These are phyloP conservation scores for Ommatoiulus sabulosus DNA, from an alignment of 2,888 invertebrate genomes.

Conservation along the genomic window DNA sequence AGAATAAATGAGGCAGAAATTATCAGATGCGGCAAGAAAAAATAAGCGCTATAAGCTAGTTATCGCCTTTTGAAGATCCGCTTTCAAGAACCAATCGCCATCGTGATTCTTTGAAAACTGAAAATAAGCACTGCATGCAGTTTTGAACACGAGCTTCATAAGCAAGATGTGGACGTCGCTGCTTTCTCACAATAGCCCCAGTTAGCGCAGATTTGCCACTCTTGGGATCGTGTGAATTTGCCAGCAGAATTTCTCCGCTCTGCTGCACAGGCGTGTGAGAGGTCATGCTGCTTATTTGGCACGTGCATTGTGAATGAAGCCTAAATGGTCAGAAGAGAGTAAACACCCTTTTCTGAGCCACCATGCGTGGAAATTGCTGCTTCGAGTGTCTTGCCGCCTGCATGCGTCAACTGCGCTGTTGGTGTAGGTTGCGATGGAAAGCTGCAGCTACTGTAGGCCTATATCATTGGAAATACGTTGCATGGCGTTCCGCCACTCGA, in stretches of 20 bases:
- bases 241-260: background rate
- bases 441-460: no score
- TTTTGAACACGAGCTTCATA: background rate
- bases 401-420: background rate
- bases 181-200: conserved; percentile 16
- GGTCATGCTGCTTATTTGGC: conserved; percentile 17
- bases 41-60: background rate
- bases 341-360: conserved; percentile 34
- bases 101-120: conserved; percentile 17
- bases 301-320: background rate
- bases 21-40: background rate
- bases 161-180: background rate
- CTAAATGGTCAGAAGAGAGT: background rate
- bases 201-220: background rate
- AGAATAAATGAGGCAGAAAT: conserved; percentile 13
- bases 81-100: conserved; percentile 3
- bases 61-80: background rate
- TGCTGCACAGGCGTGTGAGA: background rate
- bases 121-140: conserved; percentile 16
- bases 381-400: background rate
- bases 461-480: background rate
- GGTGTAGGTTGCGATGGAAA: no score
- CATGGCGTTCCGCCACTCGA: background rate
- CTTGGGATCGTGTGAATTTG: background rate
- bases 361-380: background rate